phyloP scores from a whole-genome alignment of 2,113 vertebrate species.

The Plestiodon gilberti region DNA sequence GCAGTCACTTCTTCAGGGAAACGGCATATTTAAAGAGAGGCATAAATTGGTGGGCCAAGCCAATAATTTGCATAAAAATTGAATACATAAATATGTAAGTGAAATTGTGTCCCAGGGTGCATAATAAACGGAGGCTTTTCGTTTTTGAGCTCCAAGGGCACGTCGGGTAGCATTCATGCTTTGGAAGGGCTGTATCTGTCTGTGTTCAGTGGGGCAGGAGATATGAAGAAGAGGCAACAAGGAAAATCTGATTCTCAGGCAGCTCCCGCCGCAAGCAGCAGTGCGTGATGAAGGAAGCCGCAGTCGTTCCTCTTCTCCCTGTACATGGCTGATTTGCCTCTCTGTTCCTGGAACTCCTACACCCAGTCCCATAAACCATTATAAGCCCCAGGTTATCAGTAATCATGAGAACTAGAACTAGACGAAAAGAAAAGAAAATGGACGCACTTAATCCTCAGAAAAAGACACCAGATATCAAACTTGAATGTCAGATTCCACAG shows the following conservation, averaged over 20 bases:
- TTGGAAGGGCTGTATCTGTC: not conserved
- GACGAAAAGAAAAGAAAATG: not conserved
- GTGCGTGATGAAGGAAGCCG: not conserved
- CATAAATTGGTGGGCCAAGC: not conserved
- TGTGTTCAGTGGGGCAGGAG: not conserved
- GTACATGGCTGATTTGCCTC: not conserved
- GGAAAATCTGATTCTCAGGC: not conserved
- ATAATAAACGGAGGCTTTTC: too few species aligned
- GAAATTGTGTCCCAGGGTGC: not conserved
- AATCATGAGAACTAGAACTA: not conserved
- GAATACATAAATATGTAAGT: not conserved
- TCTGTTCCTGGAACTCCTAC: not conserved
- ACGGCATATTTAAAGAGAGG: not conserved
- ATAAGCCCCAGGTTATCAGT: not conserved
- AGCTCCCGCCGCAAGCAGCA: not conserved
- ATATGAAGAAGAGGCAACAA: too few species aligned
- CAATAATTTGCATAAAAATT: not conserved
- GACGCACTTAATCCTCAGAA: not conserved
- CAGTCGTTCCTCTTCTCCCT: not conserved
- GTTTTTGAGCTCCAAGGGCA: not conserved
- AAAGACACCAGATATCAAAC: not conserved
- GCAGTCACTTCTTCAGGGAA: not conserved
- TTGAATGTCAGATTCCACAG: not conserved
- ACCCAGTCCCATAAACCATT: not conserved
- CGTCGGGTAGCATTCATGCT: not conserved